Evolutionary conservation across 2,113 vertebrate genomes (phyloP).

Genomic region (Delphinapterus leucas): DNA sequence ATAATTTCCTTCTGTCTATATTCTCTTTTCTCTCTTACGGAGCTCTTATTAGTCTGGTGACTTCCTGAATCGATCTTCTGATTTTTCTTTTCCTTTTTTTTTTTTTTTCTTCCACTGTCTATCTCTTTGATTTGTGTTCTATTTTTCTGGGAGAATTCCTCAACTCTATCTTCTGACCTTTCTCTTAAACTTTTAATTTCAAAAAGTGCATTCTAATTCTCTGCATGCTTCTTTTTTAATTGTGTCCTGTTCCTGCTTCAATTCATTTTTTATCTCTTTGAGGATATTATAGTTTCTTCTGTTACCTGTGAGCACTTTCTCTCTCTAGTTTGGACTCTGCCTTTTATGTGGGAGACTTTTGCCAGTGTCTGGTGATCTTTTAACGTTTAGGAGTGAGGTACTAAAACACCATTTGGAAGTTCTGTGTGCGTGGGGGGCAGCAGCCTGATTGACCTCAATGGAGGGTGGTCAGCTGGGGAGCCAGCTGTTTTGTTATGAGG

Average conservation of each 20-base stretch:
- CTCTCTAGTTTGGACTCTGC: not conserved
- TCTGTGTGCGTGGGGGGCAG: not conserved
- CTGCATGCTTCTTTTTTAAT: not conserved
- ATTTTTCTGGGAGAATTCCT: not conserved
- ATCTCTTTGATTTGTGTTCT: not conserved
- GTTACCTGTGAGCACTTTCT: not conserved
- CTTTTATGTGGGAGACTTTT: not conserved
- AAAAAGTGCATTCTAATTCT: not conserved
- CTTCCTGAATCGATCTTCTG: not conserved
- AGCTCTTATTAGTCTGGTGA: not conserved
- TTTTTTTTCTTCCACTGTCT: not conserved
- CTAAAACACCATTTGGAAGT: not conserved
- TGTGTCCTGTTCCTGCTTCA: not conserved
- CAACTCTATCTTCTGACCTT: not conserved
- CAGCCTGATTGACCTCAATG: not conserved
- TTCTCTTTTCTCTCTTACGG: not conserved
- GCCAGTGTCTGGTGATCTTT: not conserved
- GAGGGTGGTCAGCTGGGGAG: not conserved
- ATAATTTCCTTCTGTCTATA: not conserved
- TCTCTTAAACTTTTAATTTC: not conserved
- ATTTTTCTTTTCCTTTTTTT: not conserved
- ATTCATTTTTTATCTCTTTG: not conserved
- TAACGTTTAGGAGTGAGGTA: not conserved
- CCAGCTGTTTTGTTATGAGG: not conserved
- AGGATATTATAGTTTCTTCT: not conserved